phyloP scores from a whole-genome alignment of 2,113 vertebrate genomes.

The Oncorhynchus keta region DNA sequence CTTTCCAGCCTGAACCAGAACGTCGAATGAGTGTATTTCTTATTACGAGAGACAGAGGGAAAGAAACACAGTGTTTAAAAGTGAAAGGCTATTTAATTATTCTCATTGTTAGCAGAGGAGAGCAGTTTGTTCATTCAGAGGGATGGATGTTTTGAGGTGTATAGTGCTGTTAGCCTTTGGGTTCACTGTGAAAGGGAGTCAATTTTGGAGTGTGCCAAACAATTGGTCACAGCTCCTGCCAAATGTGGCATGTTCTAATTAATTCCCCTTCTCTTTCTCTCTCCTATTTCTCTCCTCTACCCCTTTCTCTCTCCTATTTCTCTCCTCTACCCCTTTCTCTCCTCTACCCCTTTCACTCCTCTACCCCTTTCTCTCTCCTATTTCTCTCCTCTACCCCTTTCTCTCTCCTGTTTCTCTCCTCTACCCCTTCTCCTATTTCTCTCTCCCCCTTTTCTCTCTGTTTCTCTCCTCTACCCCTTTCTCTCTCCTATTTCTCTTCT shows the following conservation, averaged over 20 bases:
- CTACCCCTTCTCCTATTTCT: slow-evolving; percentile 12
- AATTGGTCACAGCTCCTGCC: background rate
- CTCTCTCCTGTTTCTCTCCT: slow-evolving; percentile 21
- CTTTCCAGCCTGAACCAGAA: background rate
- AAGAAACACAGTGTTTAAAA: slow-evolving; percentile 46
- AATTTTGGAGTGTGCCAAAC: background rate
- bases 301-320: background rate
- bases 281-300: background rate
- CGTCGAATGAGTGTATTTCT: slow-evolving; percentile 19
- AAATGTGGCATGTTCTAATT: slow-evolving; percentile 61
- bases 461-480: no score
- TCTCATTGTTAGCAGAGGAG: slow-evolving; percentile 10
- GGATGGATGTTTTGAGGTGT: slow-evolving; percentile 24
- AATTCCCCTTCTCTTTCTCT: slow-evolving; percentile 26
- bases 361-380: slow-evolving; percentile 51
- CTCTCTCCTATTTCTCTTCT: no score
- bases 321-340: background rate
- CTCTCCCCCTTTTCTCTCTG: slow-evolving; percentile 19
- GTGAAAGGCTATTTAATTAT: slow-evolving; percentile 25
- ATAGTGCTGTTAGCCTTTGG: background rate
- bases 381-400: slow-evolving; percentile 11
- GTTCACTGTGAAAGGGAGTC: background rate
- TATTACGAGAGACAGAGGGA: slow-evolving; percentile 21
- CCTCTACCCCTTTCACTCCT: slow-evolving; percentile 6
- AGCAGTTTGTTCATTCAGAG: slow-evolving; percentile 36